phyloP scores from a whole-genome alignment of 1,140 invertebrate species.

The Drosophila lowei region DNA sequence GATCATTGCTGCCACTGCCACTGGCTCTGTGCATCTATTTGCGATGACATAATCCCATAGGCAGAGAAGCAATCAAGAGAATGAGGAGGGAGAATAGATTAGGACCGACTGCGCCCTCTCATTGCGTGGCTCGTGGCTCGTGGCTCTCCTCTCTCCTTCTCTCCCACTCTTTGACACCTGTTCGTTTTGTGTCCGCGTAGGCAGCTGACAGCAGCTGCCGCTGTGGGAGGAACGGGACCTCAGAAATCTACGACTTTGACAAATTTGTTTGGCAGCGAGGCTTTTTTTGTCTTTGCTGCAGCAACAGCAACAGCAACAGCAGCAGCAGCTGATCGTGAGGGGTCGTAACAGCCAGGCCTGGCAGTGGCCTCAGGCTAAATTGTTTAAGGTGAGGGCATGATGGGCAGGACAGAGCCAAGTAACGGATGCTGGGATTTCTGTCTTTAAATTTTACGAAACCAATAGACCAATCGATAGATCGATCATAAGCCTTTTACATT shows the following conservation, averaged over 20 bases:
- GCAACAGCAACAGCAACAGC: not conserved
- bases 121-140: too few species aligned
- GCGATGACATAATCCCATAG: constrained; percentile 56
- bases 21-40: constrained; percentile 38
- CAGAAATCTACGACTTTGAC: constrained; percentile 44
- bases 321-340: constrained; percentile 16
- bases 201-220: constrained; percentile 37
- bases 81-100: not conserved
- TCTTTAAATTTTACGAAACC: too few species aligned
- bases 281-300: constrained; percentile 9
- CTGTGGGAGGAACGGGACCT: constrained; percentile 18
- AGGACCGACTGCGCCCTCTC: not conserved
- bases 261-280: constrained; percentile 49
- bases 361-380: constrained; percentile 2
- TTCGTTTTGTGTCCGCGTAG: constrained; percentile 45
- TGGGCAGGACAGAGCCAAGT: too few species aligned
- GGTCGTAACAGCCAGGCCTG: too few species aligned
- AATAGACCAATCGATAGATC: too few species aligned
- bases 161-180: constrained; percentile 49
- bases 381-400: too few species aligned
- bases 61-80: constrained; percentile 8
- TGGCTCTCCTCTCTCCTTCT: constrained; percentile 1
- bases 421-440: too few species aligned
- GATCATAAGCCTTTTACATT: too few species aligned
- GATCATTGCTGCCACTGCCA: constrained; percentile 63